These are phyloP conservation scores for Hyppa rectilinea DNA, from an alignment of 2,888 invertebrate species.

Conservation along the genomic window DNA sequence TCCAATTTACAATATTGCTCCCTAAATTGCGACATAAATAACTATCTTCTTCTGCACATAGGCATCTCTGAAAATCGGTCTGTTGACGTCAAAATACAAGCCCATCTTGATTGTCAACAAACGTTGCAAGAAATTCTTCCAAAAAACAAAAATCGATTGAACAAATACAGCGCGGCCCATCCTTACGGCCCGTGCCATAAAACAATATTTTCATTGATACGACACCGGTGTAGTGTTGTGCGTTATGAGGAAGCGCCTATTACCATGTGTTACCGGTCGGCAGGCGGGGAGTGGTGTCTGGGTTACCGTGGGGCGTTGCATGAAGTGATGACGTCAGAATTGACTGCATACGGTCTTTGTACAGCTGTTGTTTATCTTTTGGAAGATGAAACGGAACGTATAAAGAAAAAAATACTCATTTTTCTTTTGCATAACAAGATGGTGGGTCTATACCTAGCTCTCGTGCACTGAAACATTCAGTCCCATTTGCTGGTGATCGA, in stretches of 20 bases:
- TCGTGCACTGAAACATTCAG: neutral
- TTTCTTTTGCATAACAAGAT: no score
- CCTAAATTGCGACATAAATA: neutral
- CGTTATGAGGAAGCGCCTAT: constrained; percentile 67
- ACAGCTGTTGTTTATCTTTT: constrained; percentile 3
- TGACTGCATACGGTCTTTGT: constrained; percentile 6
- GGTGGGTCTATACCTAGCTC: no score
- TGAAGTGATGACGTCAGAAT: constrained; percentile 45
- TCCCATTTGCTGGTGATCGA: neutral
- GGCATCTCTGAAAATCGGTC: neutral
- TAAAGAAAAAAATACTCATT: neutral
- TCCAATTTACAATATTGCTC: neutral
- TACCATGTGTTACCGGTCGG: constrained; percentile 40
- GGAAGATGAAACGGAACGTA: neutral
- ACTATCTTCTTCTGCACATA: neutral
- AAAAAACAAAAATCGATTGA: constrained; percentile 7
- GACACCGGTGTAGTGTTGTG: constrained; percentile 61
- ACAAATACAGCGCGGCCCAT: neutral
- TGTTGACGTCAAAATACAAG: neutral
- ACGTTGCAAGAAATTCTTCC: neutral
- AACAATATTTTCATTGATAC: constrained; percentile 56
- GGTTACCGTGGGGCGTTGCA: constrained; percentile 39
- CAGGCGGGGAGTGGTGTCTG: constrained; percentile 28
- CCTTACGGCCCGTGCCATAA: constrained; percentile 36
- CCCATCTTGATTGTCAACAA: neutral